Base-by-base conservation (phyloP, 1,140 invertebrate species). In the Aphis craccivora region DNA sequence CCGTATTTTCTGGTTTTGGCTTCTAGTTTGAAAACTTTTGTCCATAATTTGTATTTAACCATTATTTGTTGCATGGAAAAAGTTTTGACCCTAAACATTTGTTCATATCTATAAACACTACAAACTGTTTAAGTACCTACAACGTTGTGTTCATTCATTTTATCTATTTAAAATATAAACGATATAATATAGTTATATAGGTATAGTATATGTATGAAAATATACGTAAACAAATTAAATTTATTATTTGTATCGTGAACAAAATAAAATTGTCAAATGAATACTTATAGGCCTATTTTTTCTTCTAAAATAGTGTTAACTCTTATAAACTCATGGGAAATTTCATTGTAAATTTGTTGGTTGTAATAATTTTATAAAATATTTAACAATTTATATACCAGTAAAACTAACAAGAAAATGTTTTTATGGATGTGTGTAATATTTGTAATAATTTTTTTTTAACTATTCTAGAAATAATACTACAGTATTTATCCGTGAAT, bases 11-110 rank as follows among this genome's bases (percentile, higher is more conserved):
- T 83, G n/a, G 86, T 89, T 93, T 93, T 93, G 91, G 91, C 91
- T 55, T 84, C 30, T 25, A 93, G 81, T 84, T 67, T 25, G 23
- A 93, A 93, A 93, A 93, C 91, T 93, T 93, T 93, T 86, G 81
- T 83, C 35, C 91, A 55, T 93, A 93, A 92, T 93, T 93, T 93
- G 91, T 84, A 43, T 93, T 93, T 86, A 86, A 93, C 81, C 91
- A 25, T 86, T 93, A 53, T 93, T 53, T 93, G 81, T 93, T 53
- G 81, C 51, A n/a, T 18, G 14, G 81, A 53, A 93, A 84, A 93
- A 93, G 91, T 93, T 93, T 93, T 7, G 20, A 40, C 81, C n/a
- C 35, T 53, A 84, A 93, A 93, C 48, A 86, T 93, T 93, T 93
- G 60, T 93, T 83, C 35, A 84, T 86, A 37, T 93, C 35, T 92